Conservation (phyloP, 2,797 vertebrate genomes). For the Buphagus erythrorhynchus region DNA sequence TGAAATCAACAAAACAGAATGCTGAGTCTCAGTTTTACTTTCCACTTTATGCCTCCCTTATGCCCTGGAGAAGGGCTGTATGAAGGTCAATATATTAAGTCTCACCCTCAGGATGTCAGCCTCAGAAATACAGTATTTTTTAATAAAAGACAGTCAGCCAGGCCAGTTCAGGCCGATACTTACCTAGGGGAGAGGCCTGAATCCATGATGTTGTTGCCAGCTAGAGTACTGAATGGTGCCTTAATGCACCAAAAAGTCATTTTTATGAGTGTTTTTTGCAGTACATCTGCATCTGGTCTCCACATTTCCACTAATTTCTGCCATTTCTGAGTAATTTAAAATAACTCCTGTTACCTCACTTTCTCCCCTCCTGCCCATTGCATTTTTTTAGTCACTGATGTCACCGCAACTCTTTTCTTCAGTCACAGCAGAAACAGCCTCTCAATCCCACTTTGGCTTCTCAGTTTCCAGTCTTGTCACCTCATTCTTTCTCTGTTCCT, state of each 20-base stretch:
- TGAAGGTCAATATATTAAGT: not conserved
- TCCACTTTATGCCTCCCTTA: not conserved
- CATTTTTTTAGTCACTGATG: constrained; percentile 27
- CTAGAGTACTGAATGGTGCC: not conserved
- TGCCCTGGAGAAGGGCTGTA: not conserved
- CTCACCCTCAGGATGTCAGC: not conserved
- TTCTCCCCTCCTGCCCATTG: constrained; percentile 12
- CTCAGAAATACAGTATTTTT: not conserved
- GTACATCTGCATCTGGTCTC: constrained; percentile 53
- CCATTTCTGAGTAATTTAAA: constrained; percentile 42
- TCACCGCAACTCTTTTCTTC: not conserved
- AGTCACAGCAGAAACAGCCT: not conserved
- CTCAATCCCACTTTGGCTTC: not conserved
- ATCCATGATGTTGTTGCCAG: constrained; percentile 21
- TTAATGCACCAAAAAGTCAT: constrained; percentile 11
- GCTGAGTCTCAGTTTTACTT: not conserved
- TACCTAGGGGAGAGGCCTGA: constrained; percentile 15
- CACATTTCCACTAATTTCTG: constrained; percentile 54
- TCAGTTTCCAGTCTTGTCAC: not conserved
- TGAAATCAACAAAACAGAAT: not conserved
- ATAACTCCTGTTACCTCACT: constrained; percentile 36
- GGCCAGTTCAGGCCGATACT: not conserved
- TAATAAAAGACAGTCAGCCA: not conserved
- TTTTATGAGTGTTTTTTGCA: constrained; percentile 32
- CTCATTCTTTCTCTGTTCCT: not conserved